Evolutionary conservation across 2,888 invertebrate genomes (phyloP), one percentile per base, ranked within the genome.

Genomic region (Spodoptera picta): DNA sequence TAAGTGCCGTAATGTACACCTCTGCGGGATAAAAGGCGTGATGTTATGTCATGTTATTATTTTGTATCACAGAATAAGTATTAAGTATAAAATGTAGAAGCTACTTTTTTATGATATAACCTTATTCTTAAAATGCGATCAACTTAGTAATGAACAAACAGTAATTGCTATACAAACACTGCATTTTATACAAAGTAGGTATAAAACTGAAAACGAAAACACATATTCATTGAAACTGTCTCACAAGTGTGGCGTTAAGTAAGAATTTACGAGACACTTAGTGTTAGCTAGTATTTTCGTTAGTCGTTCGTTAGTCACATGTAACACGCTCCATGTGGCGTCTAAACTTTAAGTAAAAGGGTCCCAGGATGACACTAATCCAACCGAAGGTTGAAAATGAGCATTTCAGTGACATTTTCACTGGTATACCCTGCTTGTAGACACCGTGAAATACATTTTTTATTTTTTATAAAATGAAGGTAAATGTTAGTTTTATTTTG

Each of bases 301-400:
- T 46, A 23, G 19, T 55, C 56, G 24, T 46, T n/a, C n/a, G n/a
- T n/a, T n/a, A n/a, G n/a, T n/a, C 52, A 49, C 56, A 51, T 46
- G 12, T 43, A 24, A 54, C 9, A 14, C 31, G 19, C 12, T 44
- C 44, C 45, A 19, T 23, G 27, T 9, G n/a, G 23, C 19, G 14
- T 23, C 14, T 52, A 19, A 54, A 45, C 24, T 59, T 44, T 27
- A 31, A 50, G 19, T 36, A 52, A 59, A 67, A 51, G n/a, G 47
- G 59, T 48, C 36, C 59, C 56, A 45, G 6, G 56, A 27, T 68
- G 64, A 57, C 57, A 59, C 47, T 77, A 41, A 62, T 49, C 24
- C 42, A 12, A 42, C 31, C 47, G 24, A 36, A 51, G 23, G 19
- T 58, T 60, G 14, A 19, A 43, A 43, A 49, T 14, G 19, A 59